Base-by-base conservation (phyloP, 1,140 invertebrate genomes). In the Potamilus streckersoni region DNA sequence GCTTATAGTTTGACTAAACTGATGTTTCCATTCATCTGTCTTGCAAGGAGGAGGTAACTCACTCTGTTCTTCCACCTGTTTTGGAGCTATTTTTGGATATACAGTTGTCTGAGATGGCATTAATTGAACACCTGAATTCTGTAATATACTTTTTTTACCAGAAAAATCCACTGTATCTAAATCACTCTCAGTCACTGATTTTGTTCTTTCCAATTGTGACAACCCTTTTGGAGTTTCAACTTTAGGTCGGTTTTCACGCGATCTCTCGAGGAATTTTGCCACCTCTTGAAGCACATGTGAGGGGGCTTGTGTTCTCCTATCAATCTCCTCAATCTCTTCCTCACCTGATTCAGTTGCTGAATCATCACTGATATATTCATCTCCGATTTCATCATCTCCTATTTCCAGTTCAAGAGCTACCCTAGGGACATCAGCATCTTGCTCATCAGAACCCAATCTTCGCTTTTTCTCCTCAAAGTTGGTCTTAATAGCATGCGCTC, bases 401-500 rank as follows among this genome's bases (percentile, higher is more conserved):
- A 19, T 56, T 60, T 73, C 66, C 15, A 55, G 61, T n/a, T 64
- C 77, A 69, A 62, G 61, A 16, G 60, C 64, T 19, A 79, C 74
- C 12, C 72, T 71, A 23, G 71, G 23, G 57, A 79, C 6, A 27
- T 74, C 67, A 20, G 61, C 49, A 49, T 81, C 71, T 58, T 70
- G 56, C 19, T 31, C 67, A 15, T 65, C 62, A 5, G 27, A 31
- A 13, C 69, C 78, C 8, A 61, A 20, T 38, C 61, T 55, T 49
- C 57, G 15, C 57, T 77, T 77, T 23, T 69, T 71, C n/a, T 57
- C 58, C 38, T 77, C 75, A 15, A 74, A 60, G 59, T 73, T 80
- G 64, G 66, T 74, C 64, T 86, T 87, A 2, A 86, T 58, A 3
- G 80, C 80, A 79, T 97, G 96, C 19, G 95, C 93, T 78, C 95